Evolutionary conservation across 2,113 vertebrate species (phyloP).

Genomic region (Ceyx cyanopectus): DNA sequence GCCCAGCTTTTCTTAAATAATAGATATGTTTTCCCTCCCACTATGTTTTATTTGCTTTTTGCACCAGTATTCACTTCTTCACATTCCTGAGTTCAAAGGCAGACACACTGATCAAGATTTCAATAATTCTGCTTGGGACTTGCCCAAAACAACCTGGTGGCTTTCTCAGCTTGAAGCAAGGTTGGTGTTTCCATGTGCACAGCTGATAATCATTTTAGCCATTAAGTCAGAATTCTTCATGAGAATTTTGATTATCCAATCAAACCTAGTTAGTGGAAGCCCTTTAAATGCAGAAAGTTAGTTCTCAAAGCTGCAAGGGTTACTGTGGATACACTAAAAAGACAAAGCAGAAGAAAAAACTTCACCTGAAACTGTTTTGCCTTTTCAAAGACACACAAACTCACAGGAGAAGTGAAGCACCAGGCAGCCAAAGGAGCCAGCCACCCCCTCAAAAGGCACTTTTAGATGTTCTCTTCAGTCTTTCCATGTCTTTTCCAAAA

Average conservation of each 20-base stretch:
- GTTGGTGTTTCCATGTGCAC: neutral
- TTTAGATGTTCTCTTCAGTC: neutral
- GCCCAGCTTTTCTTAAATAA: neutral
- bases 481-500: neutral
- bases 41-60: neutral
- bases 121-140: neutral
- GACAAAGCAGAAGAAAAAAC: neutral
- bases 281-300: neutral
- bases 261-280: neutral
- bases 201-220: neutral
- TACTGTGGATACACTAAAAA: neutral
- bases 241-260: neutral
- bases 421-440: accelerated
- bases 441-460: neutral
- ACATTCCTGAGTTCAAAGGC: neutral
- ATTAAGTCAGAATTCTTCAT: neutral
- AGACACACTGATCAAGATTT: neutral
- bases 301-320: neutral
- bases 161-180: neutral
- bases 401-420: neutral
- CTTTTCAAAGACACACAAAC: neutral
- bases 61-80: neutral
- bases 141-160: neutral
- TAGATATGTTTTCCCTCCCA: accelerated
- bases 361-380: neutral